Percentiles rank a stretch among this genome's conserved stretches.
Evolutionary conservation across 2,888 invertebrate genomes (phyloP).

Genomic region (Cephus rjabovi): DNA sequence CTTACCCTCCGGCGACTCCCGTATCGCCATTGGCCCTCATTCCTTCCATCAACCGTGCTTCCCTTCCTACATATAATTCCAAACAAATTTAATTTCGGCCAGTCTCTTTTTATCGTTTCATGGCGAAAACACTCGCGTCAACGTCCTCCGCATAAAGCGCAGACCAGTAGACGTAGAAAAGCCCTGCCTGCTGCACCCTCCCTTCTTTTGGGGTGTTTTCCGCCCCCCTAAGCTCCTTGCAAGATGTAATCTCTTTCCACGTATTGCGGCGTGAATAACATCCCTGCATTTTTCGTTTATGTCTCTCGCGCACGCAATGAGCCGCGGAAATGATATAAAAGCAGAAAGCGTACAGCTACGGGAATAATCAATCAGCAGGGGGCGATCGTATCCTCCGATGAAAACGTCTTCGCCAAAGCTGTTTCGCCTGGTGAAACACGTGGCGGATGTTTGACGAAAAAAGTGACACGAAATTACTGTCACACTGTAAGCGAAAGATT

Average conservation of each 20-base stretch:
- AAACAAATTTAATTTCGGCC: slow-evolving; percentile 37
- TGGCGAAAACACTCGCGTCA: background rate
- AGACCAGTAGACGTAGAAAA: background rate
- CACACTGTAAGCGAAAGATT: background rate
- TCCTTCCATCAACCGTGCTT: background rate
- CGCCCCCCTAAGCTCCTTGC: background rate
- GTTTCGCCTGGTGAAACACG: background rate
- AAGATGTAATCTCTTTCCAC: slow-evolving; percentile 23
- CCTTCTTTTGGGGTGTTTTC: background rate
- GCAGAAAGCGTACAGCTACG: background rate
- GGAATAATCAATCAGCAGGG: background rate
- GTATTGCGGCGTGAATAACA: slow-evolving; percentile 31
- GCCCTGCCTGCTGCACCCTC: background rate
- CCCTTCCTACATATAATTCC: slow-evolving; percentile 31
- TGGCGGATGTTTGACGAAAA: background rate
- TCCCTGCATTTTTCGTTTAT: slow-evolving; percentile 28
- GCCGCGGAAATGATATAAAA: slow-evolving; percentile 10
- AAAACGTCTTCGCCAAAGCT: background rate
- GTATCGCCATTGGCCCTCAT: background rate
- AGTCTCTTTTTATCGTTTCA: background rate
- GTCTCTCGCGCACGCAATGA: slow-evolving; percentile 27
- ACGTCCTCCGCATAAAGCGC: background rate
- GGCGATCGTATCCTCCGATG: background rate
- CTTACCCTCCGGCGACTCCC: background rate
- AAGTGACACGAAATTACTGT: background rate